Conservation (phyloP, 2,888 invertebrate species). For the Cheilosia scutellata region DNA sequence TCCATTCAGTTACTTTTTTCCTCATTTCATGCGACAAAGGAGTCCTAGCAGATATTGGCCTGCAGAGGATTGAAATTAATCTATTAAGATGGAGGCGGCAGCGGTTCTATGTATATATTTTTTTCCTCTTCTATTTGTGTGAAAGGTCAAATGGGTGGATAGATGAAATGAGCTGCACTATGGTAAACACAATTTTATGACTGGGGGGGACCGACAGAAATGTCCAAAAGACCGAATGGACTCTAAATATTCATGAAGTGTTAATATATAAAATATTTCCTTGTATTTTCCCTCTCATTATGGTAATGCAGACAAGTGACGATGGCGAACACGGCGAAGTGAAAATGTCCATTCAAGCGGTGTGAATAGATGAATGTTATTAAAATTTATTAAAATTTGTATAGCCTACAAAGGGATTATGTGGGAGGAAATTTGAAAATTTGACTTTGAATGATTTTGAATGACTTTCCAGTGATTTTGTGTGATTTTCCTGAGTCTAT, state of each 20-base stretch:
- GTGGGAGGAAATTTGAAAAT: too few relatives aligned
- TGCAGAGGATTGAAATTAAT: constrained; percentile 67
- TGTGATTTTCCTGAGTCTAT: too few relatives aligned
- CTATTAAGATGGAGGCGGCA: constrained; percentile 42
- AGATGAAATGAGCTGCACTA: constrained; percentile 18
- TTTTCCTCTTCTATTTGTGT: background rate
- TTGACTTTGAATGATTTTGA: too few relatives aligned
- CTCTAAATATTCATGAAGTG: constrained; percentile 74
- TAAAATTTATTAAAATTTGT: too few relatives aligned
- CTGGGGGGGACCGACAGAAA: constrained; percentile 9
- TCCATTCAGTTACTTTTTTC: constrained; percentile 10
- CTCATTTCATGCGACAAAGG: constrained; percentile 21
- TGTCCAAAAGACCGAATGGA: constrained; percentile 8
- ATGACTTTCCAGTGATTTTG: too few relatives aligned
- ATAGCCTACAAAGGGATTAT: too few relatives aligned
- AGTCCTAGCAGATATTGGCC: constrained; percentile 51
- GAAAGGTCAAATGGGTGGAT: constrained; percentile 34
- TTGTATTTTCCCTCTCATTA: constrained; percentile 36
- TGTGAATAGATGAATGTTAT: too few relatives aligned
- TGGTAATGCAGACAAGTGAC: constrained; percentile 34
- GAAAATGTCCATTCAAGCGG: constrained; percentile 11
- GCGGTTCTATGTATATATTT: constrained; percentile 1
- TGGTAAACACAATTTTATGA: constrained; percentile 55
- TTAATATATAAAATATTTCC: constrained; percentile 71
- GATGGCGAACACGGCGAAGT: background rate